A percentile compares a stretch with the other conserved stretches of the same genome.
Evolutionary conservation across 2,797 vertebrate species (phyloP).

Genomic region (Arnoldichthys spilopterus): DNA sequence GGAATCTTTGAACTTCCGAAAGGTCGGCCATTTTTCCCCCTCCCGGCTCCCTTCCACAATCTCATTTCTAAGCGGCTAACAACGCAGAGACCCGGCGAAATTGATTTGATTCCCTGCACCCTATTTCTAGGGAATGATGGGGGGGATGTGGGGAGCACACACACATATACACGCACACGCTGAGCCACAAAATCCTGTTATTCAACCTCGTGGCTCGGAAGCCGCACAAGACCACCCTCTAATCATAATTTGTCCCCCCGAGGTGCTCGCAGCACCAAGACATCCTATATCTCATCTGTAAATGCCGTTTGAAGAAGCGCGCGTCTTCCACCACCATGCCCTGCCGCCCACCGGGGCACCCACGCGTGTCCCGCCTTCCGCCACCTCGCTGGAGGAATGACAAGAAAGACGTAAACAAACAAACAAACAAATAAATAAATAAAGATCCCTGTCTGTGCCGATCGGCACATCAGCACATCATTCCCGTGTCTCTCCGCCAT

Average conservation of each 20-base stretch:
- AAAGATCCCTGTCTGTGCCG: slow-evolving; percentile 21
- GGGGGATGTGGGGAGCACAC: slow-evolving; percentile 16
- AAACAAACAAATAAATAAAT: slow-evolving; percentile 27
- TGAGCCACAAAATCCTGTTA: slow-evolving; percentile 53
- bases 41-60: slow-evolving; percentile 9
- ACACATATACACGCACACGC: slow-evolving; percentile 8
- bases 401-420: neutral
- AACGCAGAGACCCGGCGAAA: slow-evolving; percentile 44
- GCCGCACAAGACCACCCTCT: slow-evolving; percentile 45
- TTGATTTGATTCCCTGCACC: slow-evolving; percentile 53
- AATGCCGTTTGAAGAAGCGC: slow-evolving; percentile 55
- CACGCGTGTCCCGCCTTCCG: slow-evolving; percentile 4
- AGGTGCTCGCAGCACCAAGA: slow-evolving; percentile 42
- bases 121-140: slow-evolving; percentile 53
- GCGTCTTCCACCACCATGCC: slow-evolving; percentile 31
- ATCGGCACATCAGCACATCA: slow-evolving; percentile 28
- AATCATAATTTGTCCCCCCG: slow-evolving; percentile 58
- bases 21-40: slow-evolving; percentile 50
- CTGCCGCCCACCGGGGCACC: slow-evolving; percentile 35
- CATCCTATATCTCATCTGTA: slow-evolving; percentile 59
- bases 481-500: slow-evolving; percentile 35
- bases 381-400: neutral
- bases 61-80: slow-evolving; percentile 27
- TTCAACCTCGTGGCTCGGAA: slow-evolving; percentile 57
- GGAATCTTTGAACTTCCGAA: slow-evolving; percentile 60